Conservation (phyloP, 2,797 vertebrate species). For the Pipistrellus kuhlii region DNA sequence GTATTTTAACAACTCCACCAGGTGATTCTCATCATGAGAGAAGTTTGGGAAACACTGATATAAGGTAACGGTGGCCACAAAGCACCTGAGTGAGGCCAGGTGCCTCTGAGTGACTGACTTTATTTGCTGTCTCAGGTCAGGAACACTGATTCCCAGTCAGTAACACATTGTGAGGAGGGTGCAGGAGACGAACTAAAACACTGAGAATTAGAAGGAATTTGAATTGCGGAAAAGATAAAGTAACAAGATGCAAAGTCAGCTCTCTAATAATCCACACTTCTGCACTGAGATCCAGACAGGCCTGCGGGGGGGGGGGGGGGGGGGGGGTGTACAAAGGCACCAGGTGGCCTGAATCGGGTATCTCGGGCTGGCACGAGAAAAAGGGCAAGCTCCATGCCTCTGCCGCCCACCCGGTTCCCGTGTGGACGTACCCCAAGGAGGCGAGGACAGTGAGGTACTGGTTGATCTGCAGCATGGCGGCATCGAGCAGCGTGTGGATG, state of each 20-base stretch:
- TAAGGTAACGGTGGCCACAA: neutral
- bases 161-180: neutral
- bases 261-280: neutral
- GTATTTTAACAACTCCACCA: no score
- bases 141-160: neutral
- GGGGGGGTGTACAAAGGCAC: neutral
- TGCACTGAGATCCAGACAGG: neutral
- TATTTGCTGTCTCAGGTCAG: neutral
- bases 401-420: accelerated
- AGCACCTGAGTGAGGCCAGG: neutral
- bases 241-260: no score
- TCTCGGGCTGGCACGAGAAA: neutral
- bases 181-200: neutral
- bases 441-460: slow-evolving; percentile 96
- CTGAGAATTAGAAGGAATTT: neutral
- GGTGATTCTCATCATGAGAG: no score
- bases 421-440: slow-evolving; percentile 88
- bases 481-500: slow-evolving; percentile 96
- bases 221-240: neutral
- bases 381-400: neutral
- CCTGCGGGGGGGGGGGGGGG: neutral
- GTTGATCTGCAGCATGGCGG: slow-evolving; percentile 98
- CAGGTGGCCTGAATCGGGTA: neutral
- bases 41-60: no score
- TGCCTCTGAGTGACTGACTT: neutral